Evolutionary conservation across 2,797 vertebrate species (phyloP).

Genomic region (Sitta carolinensis): DNA sequence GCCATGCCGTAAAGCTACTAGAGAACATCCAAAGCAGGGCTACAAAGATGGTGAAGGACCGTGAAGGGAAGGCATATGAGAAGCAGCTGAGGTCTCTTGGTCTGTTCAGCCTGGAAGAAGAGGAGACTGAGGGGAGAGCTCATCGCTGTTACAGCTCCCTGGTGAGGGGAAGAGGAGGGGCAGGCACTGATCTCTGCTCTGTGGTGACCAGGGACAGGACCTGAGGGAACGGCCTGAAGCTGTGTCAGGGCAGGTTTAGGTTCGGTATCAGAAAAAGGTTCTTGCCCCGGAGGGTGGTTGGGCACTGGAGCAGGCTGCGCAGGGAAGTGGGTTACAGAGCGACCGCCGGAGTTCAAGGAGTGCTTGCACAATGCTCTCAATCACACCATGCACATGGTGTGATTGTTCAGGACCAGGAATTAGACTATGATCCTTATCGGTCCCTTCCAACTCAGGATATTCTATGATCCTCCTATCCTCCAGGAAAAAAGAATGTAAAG

Average conservation of each 20-base stretch:
- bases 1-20: neutral
- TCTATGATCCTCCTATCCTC: neutral
- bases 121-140: neutral
- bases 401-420: neutral
- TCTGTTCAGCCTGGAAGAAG: neutral
- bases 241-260: neutral
- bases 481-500: too few relatives aligned
- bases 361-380: neutral
- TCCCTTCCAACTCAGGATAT: neutral
- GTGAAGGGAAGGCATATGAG: accelerated
- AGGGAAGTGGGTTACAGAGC: neutral
- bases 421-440: too few relatives aligned
- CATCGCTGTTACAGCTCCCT: neutral
- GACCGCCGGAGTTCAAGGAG: neutral
- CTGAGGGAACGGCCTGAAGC: accelerated
- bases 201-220: neutral
- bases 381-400: too few relatives aligned
- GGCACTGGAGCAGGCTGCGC: neutral
- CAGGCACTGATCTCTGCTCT: too few relatives aligned
- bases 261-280: too few relatives aligned
- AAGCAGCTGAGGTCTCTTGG: neutral
- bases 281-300: neutral
- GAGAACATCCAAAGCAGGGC: neutral
- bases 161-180: neutral
- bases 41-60: neutral